Evolutionary conservation across 2,888 invertebrate species (phyloP), one percentile per base, ranked within the genome.

Genomic region (Anodontia alba): DNA sequence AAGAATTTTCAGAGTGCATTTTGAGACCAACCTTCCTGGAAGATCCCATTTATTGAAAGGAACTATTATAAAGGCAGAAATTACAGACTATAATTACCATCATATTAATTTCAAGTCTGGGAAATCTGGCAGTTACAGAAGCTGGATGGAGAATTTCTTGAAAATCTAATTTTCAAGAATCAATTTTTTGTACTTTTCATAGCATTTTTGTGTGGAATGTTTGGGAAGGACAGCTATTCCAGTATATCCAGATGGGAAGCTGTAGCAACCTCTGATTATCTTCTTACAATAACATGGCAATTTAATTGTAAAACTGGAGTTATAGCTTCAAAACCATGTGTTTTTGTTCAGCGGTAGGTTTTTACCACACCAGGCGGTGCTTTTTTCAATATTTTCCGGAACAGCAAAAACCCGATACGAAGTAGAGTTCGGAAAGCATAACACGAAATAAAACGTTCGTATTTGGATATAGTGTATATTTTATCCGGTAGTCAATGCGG

Each of bases 301-400:
- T 20, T 2, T 46, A 15, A 17, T 12, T 20, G n/a, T 2, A 17
- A 20, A 3, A 46, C 8, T 12, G 20, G 46, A 46, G n/a, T 20
- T 46, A 20, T 12, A 3, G 46, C 46, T 46, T 46, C n/a, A 62
- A 33, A 62, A 62, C 31, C 83, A 83, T 83, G 83, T 80, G 74
- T 80, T 77, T 80, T 83, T 77, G 77, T 66, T 76, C 76, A 51
- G 77, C 75, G 72, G 69, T 80, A 67, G 77, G 77, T 80, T 75
- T 74, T 73, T 70, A 76, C 68, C 77, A 83, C 83, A 71, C 79
- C 75, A 83, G 83, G 73, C 72, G 83, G 83, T 80, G 80, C 62
- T 29, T 73, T 67, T 57, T 36, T n/a, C 38, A 33, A 73, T 46
- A 33, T 31, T 31, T 62, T 62, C 62, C 62, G 62, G 62, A 17